phyloP scores from a whole-genome alignment of 2,797 vertebrate species.

The Smutsia gigantea region DNA sequence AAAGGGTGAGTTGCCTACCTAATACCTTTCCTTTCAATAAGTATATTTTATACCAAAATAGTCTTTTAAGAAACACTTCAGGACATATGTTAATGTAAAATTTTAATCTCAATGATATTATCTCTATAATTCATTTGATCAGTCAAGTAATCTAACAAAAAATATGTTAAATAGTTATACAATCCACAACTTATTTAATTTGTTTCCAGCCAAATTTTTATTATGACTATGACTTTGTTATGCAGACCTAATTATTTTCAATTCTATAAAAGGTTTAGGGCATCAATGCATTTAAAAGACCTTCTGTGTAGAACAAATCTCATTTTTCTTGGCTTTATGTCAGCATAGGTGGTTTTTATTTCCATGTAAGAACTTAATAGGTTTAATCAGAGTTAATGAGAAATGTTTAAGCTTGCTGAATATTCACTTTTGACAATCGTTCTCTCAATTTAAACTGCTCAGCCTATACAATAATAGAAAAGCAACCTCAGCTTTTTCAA shows the following conservation, averaged over 20 bases:
- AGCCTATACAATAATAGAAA: not conserved
- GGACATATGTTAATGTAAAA: constrained; percentile 32
- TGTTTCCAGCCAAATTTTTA: constrained; percentile 55
- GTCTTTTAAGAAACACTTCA: not conserved
- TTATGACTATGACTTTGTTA: constrained; percentile 47
- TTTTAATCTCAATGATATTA: constrained; percentile 47
- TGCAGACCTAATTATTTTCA: constrained; percentile 54
- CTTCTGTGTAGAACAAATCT: not conserved
- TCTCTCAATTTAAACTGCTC: constrained; percentile 56
- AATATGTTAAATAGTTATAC: constrained; percentile 42
- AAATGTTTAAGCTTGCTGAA: constrained; percentile 39
- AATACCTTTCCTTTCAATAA: not conserved
- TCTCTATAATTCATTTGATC: constrained; percentile 38
- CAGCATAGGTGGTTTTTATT: constrained; percentile 40
- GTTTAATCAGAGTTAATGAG: constrained; percentile 42
- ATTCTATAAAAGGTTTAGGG: not conserved
- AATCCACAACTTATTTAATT: constrained; percentile 6
- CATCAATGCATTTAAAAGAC: not conserved
- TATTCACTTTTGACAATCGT: constrained; percentile 41
- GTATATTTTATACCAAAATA: not conserved
- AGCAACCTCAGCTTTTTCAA: constrained; percentile 56
- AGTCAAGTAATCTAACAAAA: constrained; percentile 58
- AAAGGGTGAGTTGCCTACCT: not conserved
- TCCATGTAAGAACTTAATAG: constrained; percentile 5
- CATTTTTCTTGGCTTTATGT: constrained; percentile 34